These are phyloP conservation scores for Ara ararauna DNA, from an alignment of 2,797 vertebrate genomes.

Conservation along the genomic window DNA sequence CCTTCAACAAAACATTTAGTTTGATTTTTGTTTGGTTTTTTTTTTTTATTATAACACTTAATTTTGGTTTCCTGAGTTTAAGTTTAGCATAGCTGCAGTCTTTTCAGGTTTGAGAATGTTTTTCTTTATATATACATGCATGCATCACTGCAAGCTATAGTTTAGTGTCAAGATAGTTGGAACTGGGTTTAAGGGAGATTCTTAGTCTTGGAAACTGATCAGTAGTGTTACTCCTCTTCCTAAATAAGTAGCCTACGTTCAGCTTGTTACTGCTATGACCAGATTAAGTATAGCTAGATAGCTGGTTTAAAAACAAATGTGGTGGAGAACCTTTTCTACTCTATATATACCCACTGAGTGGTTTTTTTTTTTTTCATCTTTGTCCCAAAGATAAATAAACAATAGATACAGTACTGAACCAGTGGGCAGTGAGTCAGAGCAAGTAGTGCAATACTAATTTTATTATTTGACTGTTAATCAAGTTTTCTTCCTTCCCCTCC, in stretches of 20 bases:
- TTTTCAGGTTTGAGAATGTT: not conserved
- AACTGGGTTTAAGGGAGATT: not conserved
- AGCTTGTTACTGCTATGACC: not conserved
- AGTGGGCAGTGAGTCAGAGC: not conserved
- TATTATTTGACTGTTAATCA: not conserved
- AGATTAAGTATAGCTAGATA: not conserved
- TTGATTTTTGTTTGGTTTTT: not conserved
- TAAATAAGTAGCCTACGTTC: not conserved
- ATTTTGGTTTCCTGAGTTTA: not conserved
- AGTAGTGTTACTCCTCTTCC: not conserved
- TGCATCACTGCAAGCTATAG: not conserved
- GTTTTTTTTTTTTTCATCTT: not conserved
- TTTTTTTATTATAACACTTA: not conserved
- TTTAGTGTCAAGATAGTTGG: not conserved
- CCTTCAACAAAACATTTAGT: not conserved
- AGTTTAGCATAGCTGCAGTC: not conserved
- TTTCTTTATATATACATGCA: not conserved
- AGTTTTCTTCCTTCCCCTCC: not conserved
- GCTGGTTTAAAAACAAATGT: not conserved
- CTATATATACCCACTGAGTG: not conserved
- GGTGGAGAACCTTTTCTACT: not conserved
- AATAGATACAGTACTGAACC: not conserved
- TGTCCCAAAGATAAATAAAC: not conserved
- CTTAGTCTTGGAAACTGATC: not conserved
- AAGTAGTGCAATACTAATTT: not conserved